Conservation (phyloP, 2,797 vertebrate species). For the Coracias cyanogaster region DNA sequence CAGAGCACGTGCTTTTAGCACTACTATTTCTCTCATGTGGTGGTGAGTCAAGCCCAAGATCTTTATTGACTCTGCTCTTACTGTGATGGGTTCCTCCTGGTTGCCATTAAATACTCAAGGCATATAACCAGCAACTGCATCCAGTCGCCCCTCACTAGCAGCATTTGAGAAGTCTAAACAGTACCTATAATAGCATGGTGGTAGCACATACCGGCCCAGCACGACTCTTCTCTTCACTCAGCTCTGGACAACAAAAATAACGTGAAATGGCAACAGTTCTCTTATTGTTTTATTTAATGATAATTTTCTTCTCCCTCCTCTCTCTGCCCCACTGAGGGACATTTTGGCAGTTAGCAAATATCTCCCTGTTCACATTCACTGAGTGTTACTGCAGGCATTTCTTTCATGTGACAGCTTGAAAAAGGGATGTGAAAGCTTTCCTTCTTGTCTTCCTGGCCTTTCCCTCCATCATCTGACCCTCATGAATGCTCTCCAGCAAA, state of each 20-base stretch:
- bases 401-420: conserved; percentile 72
- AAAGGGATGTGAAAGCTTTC: conserved; percentile 62
- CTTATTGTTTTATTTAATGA: conserved; percentile 2
- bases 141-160: not conserved
- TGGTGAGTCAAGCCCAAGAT: not conserved
- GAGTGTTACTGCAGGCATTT: conserved; percentile 55
- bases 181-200: not conserved
- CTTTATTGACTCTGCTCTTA: not conserved
- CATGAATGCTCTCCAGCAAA: conserved; percentile 59
- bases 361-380: conserved; percentile 48
- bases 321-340: not conserved
- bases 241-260: not conserved
- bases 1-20: not conserved
- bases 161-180: not conserved
- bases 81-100: not conserved
- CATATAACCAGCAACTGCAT: accelerated
- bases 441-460: conserved; percentile 58
- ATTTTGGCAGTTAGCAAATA: conserved; percentile 28
- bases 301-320: conserved; percentile 28
- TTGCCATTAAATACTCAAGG: not conserved
- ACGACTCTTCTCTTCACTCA: not conserved
- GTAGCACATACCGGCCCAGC: accelerated
- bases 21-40: not conserved
- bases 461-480: conserved; percentile 54
- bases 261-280: not conserved